phyloP scores from a whole-genome alignment of 2,797 vertebrate genomes.

The Valencia hispanica region DNA sequence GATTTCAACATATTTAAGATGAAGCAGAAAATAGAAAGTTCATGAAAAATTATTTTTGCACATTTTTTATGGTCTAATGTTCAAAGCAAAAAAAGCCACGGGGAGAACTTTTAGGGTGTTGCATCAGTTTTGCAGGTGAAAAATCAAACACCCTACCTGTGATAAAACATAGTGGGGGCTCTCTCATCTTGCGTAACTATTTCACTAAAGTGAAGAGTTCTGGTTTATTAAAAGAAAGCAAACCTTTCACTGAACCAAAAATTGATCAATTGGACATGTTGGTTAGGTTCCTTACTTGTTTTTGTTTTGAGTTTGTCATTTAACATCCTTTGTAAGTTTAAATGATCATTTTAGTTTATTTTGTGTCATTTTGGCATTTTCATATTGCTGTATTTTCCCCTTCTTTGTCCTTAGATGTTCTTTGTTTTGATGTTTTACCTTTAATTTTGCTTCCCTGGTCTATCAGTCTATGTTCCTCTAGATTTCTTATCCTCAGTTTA shows the following conservation, averaged over 20 bases:
- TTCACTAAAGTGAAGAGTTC: background rate
- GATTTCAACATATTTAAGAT: background rate
- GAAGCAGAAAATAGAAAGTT: background rate
- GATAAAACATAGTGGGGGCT: background rate
- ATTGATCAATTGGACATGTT: background rate
- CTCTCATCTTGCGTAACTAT: background rate
- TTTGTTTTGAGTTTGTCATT: too few species aligned
- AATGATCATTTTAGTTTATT: too few species aligned
- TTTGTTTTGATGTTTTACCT: too few species aligned
- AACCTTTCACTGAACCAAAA: background rate
- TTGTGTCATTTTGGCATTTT: too few species aligned
- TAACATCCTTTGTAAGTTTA: too few species aligned
- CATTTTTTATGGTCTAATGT: background rate
- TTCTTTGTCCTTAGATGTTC: too few species aligned
- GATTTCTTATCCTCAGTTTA: too few species aligned
- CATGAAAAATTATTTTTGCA: background rate
- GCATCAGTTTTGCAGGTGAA: conserved; percentile 8
- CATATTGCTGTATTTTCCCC: too few species aligned
- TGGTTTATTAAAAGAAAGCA: background rate
- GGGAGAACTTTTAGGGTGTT: background rate
- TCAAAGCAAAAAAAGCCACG: background rate
- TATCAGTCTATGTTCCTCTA: too few species aligned
- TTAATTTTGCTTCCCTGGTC: too few species aligned
- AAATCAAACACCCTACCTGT: background rate
- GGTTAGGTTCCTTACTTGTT: too few species aligned